Base-by-base conservation (phyloP, 2,797 vertebrate species). In the Parauchenoglanis ngamensis region DNA sequence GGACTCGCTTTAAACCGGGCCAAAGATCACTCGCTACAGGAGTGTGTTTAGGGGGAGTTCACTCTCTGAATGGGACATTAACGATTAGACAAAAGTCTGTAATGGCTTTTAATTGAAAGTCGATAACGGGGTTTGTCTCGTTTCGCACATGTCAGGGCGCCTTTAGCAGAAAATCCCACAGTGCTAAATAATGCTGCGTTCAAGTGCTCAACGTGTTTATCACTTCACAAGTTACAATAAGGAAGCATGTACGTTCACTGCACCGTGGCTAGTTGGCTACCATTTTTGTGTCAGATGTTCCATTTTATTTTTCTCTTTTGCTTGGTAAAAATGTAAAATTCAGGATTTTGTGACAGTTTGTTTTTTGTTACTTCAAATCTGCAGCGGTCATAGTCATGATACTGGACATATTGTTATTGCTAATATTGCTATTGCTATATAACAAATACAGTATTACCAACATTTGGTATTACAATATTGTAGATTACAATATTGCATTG, bases 21-120 rank as follows among this genome's bases (percentile, higher is more conserved):
- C 88, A 90, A 91, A 92, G 89, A 91, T 87, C 85, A 82, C 91
- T 52, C 91, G 89, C 89, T 86, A 59, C 84, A 78, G 84, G 84
- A 76, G 73, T 54, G 73, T 54, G 84, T 78, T 78, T n/a, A 65
- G 44, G 87, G 93, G 93, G 93, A 94, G 94, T 94, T 94, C 93
- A 93, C 93, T 89, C 93, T 93, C 90, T 94, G 93, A 94, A 95
- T 94, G 92, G 94, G 94, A 96, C 94, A 94, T 95, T 95, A 96
- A 95, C 94, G 93, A 95, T 94, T 92, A 96, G 94, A 96, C 96
- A 96, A 96, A 96, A 95, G 94, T 94, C 94, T 94, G 95, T 95
- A 96, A 96, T 96, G 93, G 96, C 89, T 96, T 96, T 96, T 96
- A 96, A 96, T 96, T 96, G 94, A 96, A 95, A 95, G 94, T 96